A percentile compares a stretch with the other conserved stretches of the same genome.
Conservation (phyloP, 2,888 invertebrate species). For the Amiota communis region DNA sequence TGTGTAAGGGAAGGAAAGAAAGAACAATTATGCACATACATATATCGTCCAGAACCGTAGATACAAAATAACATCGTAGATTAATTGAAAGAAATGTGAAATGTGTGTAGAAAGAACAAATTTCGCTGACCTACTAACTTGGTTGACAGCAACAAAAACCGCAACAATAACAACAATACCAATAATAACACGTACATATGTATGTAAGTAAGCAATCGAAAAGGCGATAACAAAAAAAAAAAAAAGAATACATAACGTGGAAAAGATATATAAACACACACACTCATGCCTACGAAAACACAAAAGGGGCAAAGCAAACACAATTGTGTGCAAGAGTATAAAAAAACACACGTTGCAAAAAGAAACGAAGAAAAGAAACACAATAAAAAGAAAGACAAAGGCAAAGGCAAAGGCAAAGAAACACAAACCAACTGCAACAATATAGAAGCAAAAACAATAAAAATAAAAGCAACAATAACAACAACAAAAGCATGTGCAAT, state of each 20-base stretch:
- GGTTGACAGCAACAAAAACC: slow-evolving; percentile 39
- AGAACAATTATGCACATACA: no score
- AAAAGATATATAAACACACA: slow-evolving; percentile 1
- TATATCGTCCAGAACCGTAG: background rate
- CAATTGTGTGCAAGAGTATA: slow-evolving; percentile 37
- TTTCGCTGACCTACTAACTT: slow-evolving; percentile 62
- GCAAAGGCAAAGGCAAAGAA: slow-evolving; percentile 16
- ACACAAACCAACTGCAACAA: slow-evolving; percentile 18
- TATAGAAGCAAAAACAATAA: slow-evolving; percentile 17
- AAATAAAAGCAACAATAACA: slow-evolving; percentile 10
- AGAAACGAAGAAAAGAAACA: slow-evolving; percentile 3
- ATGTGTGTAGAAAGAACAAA: slow-evolving; percentile 41
- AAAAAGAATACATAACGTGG: background rate
- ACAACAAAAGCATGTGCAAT: background rate
- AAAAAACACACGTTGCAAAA: slow-evolving; percentile 41
- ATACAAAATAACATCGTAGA: no score
- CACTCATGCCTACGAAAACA: slow-evolving; percentile 37
- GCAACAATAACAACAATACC: slow-evolving; percentile 41
- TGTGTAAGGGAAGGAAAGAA: slow-evolving; percentile 18
- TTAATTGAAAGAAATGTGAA: background rate
- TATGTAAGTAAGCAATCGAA: slow-evolving; percentile 15
- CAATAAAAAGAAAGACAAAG: background rate
- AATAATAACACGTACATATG: background rate
- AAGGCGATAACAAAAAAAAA: background rate
- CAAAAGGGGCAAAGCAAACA: slow-evolving; percentile 43